Evolutionary conservation across 2,888 invertebrate genomes (phyloP), one percentile per base, ranked within the genome.

Genomic region (Ornithoptera alexandrae): DNA sequence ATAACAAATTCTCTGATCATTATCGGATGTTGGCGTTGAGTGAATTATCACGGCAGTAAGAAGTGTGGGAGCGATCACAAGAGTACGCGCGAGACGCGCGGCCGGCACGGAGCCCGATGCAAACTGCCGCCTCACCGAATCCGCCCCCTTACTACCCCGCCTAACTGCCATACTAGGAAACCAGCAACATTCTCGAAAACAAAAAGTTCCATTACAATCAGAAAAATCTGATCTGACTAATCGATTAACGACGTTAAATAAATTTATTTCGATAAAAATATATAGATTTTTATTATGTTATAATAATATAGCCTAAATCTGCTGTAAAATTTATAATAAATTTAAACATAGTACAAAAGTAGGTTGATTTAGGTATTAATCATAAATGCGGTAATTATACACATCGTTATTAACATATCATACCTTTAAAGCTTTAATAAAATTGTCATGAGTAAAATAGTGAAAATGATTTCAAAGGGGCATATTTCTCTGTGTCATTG

Each of bases 41-140:
- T 73, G 77, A 75, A 77, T 80, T 79, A 79, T 76, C 75, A 78
- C 76, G 77, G 75, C 75, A 75, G 77, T 71, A 74, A 69, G 76
- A 61, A 72, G 70, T 69, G 69, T 63, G 60, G 53, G 65, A 60
- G 74, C 70, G 66, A 72, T 59, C 69, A 71, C 72, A 71, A 72
- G 68, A 74, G 73, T 72, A 75, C 74, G 81, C 79, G 81, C 74
- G 78, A 84, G 79, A 81, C 89, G 89, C 84, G 84, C 88, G 86
- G 81, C 74, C 84, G 84, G 74, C 79, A 74, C 74, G 81, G 79
- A 81, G 87, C 87, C 87, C 84, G 82, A 84, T 84, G 85, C 80
- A 84, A 84, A 93, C 93, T 93, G 92, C 90, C 93, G 92, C 80
- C 82, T 79, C 80, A 83, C 71, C 79, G 75, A 76, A 75, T 82